Conservation (phyloP, 2,797 vertebrate species). For the Mallotus villosus region DNA sequence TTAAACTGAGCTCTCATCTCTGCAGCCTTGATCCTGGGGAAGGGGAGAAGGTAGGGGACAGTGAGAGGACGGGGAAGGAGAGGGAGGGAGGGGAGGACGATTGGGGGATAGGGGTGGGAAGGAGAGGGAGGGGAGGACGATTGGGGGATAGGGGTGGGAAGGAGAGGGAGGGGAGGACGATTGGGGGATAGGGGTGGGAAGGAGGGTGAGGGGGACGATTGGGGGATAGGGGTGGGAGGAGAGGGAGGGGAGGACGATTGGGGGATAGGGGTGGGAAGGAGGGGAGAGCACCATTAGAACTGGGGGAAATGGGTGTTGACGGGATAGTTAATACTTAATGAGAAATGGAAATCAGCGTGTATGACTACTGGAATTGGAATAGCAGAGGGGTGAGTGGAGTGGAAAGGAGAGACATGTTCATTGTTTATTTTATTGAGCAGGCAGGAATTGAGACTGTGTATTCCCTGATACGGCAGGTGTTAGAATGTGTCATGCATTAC, state of each 20-base stretch:
- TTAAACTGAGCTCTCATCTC: too few relatives aligned
- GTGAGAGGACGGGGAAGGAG: not conserved
- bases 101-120: not conserved
- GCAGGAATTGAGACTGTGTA: not conserved
- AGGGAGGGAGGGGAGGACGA: not conserved
- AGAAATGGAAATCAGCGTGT: too few relatives aligned
- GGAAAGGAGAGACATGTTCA: not conserved
- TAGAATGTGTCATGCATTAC: not conserved
- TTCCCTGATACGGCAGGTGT: not conserved
- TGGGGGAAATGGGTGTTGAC: not conserved
- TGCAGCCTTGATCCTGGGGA: too few relatives aligned
- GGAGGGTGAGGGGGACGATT: not conserved
- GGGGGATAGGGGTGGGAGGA: not conserved
- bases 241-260: not conserved
- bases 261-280: not conserved
- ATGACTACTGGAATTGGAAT: too few relatives aligned
- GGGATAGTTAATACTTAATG: too few relatives aligned
- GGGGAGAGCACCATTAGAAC: not conserved
- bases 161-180: too few relatives aligned
- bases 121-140: not conserved
- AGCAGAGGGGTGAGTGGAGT: too few relatives aligned
- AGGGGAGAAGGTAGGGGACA: not conserved
- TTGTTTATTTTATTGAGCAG: slow-evolving; percentile 2
- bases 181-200: too few relatives aligned
- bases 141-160: not conserved